These are phyloP conservation scores for Lissonota sp. DNA, from an alignment of 2,888 invertebrate genomes.

Conservation along the genomic window DNA sequence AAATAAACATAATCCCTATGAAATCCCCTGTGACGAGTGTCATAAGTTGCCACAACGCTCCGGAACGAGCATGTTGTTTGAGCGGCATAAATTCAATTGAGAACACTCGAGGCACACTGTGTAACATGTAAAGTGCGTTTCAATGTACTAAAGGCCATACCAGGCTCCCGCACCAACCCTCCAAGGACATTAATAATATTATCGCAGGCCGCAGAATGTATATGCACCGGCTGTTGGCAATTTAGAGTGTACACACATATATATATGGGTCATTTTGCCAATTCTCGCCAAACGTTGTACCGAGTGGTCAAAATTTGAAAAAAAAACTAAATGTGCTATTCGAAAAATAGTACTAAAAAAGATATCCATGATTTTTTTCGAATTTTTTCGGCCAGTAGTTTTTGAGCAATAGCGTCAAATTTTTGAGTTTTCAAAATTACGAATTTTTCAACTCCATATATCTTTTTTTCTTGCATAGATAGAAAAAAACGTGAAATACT, in stretches of 20 bases:
- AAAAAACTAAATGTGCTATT: no score
- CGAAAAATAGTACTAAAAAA: no score
- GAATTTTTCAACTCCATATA: no score
- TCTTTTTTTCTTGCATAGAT: no score
- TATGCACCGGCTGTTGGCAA: slow-evolving; percentile 53
- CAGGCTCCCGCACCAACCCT: slow-evolving; percentile 24
- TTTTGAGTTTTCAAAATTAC: no score
- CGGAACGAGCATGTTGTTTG: slow-evolving; percentile 26
- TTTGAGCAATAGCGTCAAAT: no score
- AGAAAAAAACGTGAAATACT: no score
- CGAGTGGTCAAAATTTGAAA: no score
- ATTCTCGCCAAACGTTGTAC: no score
- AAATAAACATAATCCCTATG: neutral
- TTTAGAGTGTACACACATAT: neutral
- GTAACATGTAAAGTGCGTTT: slow-evolving; percentile 58
- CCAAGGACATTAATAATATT: slow-evolving; percentile 58
- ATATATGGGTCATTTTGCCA: no score
- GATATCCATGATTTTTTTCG: no score
- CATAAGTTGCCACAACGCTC: slow-evolving; percentile 12
- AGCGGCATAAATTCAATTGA: slow-evolving; percentile 32
- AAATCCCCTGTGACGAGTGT: slow-evolving; percentile 21
- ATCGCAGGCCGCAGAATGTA: slow-evolving; percentile 48
- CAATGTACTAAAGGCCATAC: slow-evolving; percentile 37
- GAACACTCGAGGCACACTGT: slow-evolving; percentile 27
- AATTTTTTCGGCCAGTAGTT: no score